Percentiles rank a stretch among this genome's conserved stretches.
Conservation (phyloP, 2,113 vertebrate species). For the Rafetus swinhoei region DNA sequence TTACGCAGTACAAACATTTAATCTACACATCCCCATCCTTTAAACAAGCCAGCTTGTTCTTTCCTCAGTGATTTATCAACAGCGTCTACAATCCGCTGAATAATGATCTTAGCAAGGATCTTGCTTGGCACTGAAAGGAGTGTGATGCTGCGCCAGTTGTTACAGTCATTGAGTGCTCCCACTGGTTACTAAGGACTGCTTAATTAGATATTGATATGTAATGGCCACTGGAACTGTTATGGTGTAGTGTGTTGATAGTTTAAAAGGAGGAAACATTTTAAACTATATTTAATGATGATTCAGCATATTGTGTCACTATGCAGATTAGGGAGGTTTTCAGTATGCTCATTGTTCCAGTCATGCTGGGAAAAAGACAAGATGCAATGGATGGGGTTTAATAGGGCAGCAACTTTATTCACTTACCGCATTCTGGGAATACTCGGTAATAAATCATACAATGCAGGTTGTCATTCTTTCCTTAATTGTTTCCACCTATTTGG, state of each 20-base stretch:
- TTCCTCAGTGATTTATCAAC: too few relatives aligned
- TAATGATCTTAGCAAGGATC: too few relatives aligned
- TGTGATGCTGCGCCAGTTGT: too few relatives aligned
- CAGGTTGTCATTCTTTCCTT: background rate
- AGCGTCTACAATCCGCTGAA: too few relatives aligned
- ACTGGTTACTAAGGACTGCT: background rate
- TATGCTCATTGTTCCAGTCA: background rate
- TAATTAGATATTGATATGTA: conserved; percentile 41
- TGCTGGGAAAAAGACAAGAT: background rate
- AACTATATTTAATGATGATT: background rate
- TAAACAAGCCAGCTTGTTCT: too few relatives aligned
- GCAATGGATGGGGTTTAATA: background rate
- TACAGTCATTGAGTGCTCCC: too few relatives aligned
- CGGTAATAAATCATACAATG: background rate
- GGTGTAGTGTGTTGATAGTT: conserved; percentile 43
- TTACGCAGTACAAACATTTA: too few relatives aligned
- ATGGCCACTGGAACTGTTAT: conserved; percentile 19
- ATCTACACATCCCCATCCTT: too few relatives aligned
- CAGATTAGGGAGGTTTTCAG: background rate
- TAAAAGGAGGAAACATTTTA: conserved; percentile 16
- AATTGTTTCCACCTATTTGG: background rate
- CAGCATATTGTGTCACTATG: conserved; percentile 2
- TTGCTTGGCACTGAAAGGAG: too few relatives aligned
- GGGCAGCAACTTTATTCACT: background rate
- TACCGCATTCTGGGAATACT: background rate